Base-by-base conservation (phyloP, 1,140 invertebrate genomes). In the Achatina immaculata region DNA sequence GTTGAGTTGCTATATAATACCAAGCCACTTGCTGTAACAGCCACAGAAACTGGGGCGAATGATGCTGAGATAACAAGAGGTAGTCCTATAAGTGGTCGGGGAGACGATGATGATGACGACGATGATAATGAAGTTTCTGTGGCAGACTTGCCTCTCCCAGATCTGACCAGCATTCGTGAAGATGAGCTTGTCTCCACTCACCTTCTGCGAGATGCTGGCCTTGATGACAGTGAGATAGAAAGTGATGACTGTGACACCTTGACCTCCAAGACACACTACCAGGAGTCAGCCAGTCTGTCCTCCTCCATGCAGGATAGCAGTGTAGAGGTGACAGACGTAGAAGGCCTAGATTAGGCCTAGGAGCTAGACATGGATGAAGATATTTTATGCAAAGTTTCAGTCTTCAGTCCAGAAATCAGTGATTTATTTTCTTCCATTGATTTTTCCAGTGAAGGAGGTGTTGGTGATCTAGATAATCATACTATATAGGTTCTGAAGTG, bases 91-190 rank as follows among this genome's bases (percentile, higher is more conserved):
- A 14, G 4, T 62, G 58, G 21, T 62, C 24, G 76, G 69, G 11
- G 48, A 40, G 45, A 28, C 14, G 58, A 78, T n/a, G 78, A 80
- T 38, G 62, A 80, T 45, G 78, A 80, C 21, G 66, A 48, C 43
- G 42, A 40, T 24, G 72, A 40, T 36, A 71, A 71, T 31, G 68
- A 72, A n/a, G 78, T 80, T 42, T 80, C 78, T 1, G 66, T 80
- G 65, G 48, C 65, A 34, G 78, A 72, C 28, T 36, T 80, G 45
- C 68, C 78, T 11, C 48, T 80, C 1, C 78, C 68, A 1, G 78
- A 80, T n/a, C 40, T 66, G 4, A 34, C n/a, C 31, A 69, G 28
- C 38, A 43, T 72, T 31, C 48, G 7, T 19, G 73, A 72, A 2
- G 40, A 6, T 28, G 69, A 72, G 1, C 71, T 28, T n/a, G 38